phyloP scores from a whole-genome alignment of 2,888 invertebrate species.

The Aspidiotus destructor region DNA sequence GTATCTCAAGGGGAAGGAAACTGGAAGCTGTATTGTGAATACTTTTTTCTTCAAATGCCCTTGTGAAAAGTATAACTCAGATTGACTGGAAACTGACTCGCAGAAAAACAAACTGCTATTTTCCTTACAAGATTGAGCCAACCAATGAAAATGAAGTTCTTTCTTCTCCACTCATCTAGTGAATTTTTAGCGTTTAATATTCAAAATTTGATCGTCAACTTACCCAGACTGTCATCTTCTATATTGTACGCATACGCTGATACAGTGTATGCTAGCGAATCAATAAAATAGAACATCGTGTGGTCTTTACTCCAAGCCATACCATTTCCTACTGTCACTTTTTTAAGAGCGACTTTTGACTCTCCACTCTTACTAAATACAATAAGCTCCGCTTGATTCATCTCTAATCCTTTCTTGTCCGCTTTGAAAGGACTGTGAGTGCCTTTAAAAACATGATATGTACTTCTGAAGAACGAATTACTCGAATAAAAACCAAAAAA shows the following conservation, averaged over 20 bases:
- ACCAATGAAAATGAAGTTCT: no score
- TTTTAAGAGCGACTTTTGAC: conserved; percentile 43
- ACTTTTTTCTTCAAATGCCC: no score
- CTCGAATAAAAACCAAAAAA: not conserved
- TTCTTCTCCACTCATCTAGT: not conserved
- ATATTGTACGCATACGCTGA: conserved; percentile 65
- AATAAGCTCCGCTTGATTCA: conserved; percentile 8
- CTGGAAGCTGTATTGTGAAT: no score
- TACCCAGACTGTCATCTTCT: conserved; percentile 54
- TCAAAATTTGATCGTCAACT: conserved; percentile 40
- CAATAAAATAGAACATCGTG: conserved; percentile 53
- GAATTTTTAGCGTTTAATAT: not conserved
- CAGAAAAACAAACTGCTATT: no score
- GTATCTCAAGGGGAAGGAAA: no score
- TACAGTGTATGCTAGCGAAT: conserved; percentile 44
- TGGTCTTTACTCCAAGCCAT: conserved; percentile 61
- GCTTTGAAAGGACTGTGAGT: conserved; percentile 13
- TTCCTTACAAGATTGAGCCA: no score
- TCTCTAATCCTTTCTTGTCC: not conserved
- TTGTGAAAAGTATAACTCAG: no score
- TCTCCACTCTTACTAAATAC: conserved; percentile 28
- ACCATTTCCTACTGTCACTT: conserved; percentile 63
- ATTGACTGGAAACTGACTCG: no score
- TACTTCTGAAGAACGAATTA: not conserved
- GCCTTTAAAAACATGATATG: not conserved